Conservation (phyloP, 2,888 invertebrate species). For the Tetropium fuscum region DNA sequence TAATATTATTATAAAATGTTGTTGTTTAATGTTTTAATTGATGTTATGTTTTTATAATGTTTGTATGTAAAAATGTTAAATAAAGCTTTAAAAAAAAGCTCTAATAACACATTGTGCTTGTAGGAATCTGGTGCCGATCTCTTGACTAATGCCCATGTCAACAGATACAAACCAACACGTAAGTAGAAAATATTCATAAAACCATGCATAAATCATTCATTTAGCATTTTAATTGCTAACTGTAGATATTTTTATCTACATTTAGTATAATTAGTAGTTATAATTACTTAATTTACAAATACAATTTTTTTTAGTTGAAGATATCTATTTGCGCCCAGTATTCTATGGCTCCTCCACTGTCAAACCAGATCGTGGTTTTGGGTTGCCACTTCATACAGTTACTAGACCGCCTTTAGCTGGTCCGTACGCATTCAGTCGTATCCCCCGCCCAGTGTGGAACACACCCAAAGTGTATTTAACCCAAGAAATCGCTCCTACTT, state of each 20-base stretch:
- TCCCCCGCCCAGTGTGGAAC: conserved; percentile 83
- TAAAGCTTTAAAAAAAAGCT: too few relatives aligned
- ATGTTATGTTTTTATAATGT: too few relatives aligned
- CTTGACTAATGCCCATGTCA: conserved; percentile 79
- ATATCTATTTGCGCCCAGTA: conserved; percentile 63
- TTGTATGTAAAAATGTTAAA: too few relatives aligned
- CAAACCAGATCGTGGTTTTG: conserved; percentile 64
- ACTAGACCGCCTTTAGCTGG: conserved; percentile 87
- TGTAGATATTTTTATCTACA: too few relatives aligned
- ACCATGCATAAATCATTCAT: too few relatives aligned
- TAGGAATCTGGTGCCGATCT: conserved; percentile 83
- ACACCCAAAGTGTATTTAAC: conserved; percentile 85
- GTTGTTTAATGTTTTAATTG: too few relatives aligned
- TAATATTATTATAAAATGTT: too few relatives aligned
- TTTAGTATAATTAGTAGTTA: background rate
- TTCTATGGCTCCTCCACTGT: conserved; percentile 64
- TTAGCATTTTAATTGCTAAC: too few relatives aligned
- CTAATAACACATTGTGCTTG: conserved; percentile 57
- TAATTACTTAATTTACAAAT: too few relatives aligned
- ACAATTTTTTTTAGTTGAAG: conserved; percentile 57
- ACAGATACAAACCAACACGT: conserved; percentile 73
- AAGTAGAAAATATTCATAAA: conserved; percentile 60
- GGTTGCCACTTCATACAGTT: conserved; percentile 69
- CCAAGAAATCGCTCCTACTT: conserved; percentile 79
- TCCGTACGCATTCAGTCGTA: conserved; percentile 90